A percentile compares a stretch with the other conserved stretches of the same genome.
phyloP scores from a whole-genome alignment of 2,888 invertebrate species.

The Salpingus planirostris region DNA sequence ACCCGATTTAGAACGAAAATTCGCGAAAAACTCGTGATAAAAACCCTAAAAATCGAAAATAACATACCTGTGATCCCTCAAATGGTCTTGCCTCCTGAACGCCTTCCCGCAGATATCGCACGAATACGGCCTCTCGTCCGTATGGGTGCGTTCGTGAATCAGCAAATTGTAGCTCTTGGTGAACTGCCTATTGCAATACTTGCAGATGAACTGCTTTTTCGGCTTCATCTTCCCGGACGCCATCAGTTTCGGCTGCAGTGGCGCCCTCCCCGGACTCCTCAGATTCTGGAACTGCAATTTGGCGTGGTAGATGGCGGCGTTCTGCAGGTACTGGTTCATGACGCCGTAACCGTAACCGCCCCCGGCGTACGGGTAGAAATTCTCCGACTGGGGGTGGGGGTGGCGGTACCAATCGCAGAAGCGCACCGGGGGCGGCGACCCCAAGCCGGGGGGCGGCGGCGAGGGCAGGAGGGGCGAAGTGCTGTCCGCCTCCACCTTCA shows the following conservation, averaged over 20 bases:
- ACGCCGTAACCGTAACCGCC: slow-evolving; percentile 46
- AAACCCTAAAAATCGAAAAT: background rate
- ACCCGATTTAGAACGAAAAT: background rate
- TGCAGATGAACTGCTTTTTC: slow-evolving; percentile 90
- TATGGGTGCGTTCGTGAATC: slow-evolving; percentile 95
- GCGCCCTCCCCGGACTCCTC: slow-evolving; percentile 38
- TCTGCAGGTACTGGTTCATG: slow-evolving; percentile 67
- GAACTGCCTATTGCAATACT: slow-evolving; percentile 94
- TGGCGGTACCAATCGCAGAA: slow-evolving; percentile 37
- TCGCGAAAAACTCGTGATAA: background rate
- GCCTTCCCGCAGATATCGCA: slow-evolving; percentile 96
- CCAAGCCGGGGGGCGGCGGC: slow-evolving; percentile 62
- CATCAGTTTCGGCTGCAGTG: slow-evolving; percentile 39
- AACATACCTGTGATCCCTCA: slow-evolving; percentile 74
- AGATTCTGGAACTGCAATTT: slow-evolving; percentile 28
- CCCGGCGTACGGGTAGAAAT: slow-evolving; percentile 17
- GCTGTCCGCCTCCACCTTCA: slow-evolving; percentile 39
- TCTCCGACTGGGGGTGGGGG: no score
- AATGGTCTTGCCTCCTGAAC: slow-evolving; percentile 89
- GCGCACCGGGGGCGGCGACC: slow-evolving; percentile 18
- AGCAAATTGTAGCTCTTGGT: slow-evolving; percentile 96
- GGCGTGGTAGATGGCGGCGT: slow-evolving; percentile 58
- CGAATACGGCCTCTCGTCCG: slow-evolving; percentile 91
- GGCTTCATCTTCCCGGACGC: slow-evolving; percentile 49
- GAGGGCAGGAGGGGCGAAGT: slow-evolving; percentile 55